Evolutionary conservation across 2,888 invertebrate species (phyloP), one percentile per base, ranked within the genome.

Genomic region (Bhutanitis thaidina): DNA sequence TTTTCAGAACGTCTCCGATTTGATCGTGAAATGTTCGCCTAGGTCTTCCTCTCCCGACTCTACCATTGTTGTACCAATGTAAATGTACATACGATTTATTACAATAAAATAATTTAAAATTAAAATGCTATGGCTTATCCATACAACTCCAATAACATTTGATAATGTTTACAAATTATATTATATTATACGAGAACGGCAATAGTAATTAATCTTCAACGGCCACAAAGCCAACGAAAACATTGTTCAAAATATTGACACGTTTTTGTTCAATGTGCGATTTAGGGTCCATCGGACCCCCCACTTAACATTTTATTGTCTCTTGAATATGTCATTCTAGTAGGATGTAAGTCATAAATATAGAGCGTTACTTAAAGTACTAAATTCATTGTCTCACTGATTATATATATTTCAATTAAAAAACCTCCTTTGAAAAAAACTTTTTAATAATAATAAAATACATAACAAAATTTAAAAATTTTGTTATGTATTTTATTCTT

Each of bases 211-310:
- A 81, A 88, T 89, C 87, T 84, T 78, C 71, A 54, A 74, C 58
- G 60, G 65, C 82, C 87, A 89, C 86, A 89, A 87, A 80, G 67
- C 74, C 74, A 72, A 73, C 78, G 79, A 80, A 74, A 81, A 81
- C 74, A 81, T 82, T 87, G 85, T 88, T 77, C 85, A 82, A 73
- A 86, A 83, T 83, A 88, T 88, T 88, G 86, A 88, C 85, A 80
- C 79, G 79, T 86, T 85, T 86, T 85, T 85, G 77, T 82, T 71
- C 68, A 65, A 65, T 71, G 63, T 54, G 56, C 61, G 58, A 65
- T 66, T 61, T 64, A 66, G 80, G 79, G 80, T 77, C 72, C 60
- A 55, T 60, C 55, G 60, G 80, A 85, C 86, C 84, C 79, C 79
- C 73, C 79, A 81, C 80, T 80, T 80, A 78, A 75, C 71, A 66